A percentile compares a stretch with the other conserved stretches of the same genome.
Evolutionary conservation across 2,797 vertebrate genomes (phyloP).

Genomic region (Bradypus variegatus): DNA sequence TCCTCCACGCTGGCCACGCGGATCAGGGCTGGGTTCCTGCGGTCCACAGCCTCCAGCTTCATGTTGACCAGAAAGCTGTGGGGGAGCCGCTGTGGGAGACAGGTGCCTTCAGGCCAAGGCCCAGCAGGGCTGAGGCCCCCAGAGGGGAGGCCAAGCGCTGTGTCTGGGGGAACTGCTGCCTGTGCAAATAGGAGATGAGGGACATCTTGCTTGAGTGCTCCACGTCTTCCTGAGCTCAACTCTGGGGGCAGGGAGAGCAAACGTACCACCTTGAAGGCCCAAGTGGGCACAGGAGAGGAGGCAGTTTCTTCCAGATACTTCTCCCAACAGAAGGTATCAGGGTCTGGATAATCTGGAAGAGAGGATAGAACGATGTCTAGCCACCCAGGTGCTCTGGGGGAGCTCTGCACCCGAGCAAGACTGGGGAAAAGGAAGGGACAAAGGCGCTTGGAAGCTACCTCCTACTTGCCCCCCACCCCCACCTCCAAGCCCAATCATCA

Average conservation of each 20-base stretch:
- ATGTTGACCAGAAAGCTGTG: constrained; percentile 92
- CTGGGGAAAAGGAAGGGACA: neutral
- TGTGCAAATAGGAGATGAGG: neutral
- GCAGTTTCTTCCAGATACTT: constrained; percentile 92
- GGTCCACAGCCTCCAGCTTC: constrained; percentile 96
- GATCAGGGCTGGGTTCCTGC: constrained; percentile 89
- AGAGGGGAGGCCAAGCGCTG: neutral
- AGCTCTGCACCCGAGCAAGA: neutral
- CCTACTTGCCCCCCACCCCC: neutral
- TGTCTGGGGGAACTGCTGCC: neutral
- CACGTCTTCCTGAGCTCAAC: neutral
- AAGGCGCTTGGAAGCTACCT: neutral
- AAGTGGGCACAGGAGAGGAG: constrained; percentile 83
- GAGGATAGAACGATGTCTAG: constrained; percentile 11
- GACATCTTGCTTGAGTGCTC: neutral
- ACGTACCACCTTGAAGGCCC: constrained; percentile 91
- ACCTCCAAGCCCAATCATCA: neutral
- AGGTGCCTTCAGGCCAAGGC: neutral
- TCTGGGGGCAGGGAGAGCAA: neutral
- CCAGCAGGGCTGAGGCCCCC: neutral
- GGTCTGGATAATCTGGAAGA: constrained; percentile 89
- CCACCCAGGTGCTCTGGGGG: neutral
- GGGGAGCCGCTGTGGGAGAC: constrained; percentile 79
- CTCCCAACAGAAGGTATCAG: constrained; percentile 91
- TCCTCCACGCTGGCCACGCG: constrained; percentile 92